Conservation (phyloP, 2,888 invertebrate species). For the Portevinia maculata region DNA sequence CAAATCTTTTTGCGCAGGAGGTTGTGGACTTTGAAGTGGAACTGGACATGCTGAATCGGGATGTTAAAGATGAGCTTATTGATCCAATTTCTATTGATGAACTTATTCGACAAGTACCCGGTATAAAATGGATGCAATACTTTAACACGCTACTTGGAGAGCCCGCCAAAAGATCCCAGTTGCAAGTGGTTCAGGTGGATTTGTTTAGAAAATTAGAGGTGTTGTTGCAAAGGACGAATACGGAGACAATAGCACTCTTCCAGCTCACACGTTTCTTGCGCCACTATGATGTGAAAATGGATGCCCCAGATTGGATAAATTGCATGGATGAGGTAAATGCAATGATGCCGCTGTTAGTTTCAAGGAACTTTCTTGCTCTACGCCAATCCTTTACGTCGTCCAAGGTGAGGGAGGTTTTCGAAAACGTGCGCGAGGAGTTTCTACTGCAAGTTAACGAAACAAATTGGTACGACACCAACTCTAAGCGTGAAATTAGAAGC, state of each 20-base stretch:
- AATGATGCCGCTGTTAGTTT: slow-evolving; percentile 36
- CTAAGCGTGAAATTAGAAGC: slow-evolving; percentile 74
- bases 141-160: slow-evolving; percentile 76
- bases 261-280: slow-evolving; percentile 78
- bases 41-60: slow-evolving; percentile 72
- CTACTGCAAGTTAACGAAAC: slow-evolving; percentile 38
- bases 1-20: slow-evolving; percentile 76
- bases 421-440: slow-evolving; percentile 35
- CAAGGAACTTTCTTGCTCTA: slow-evolving; percentile 25
- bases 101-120: slow-evolving; percentile 75
- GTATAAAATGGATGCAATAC: slow-evolving; percentile 76
- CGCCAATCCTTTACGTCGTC: slow-evolving; percentile 9
- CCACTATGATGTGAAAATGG: slow-evolving; percentile 78
- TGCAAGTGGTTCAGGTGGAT: slow-evolving; percentile 77
- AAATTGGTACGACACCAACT: slow-evolving; percentile 36
- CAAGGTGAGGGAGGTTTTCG: slow-evolving; percentile 21
- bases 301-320: slow-evolving; percentile 60
- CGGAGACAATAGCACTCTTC: slow-evolving; percentile 77
- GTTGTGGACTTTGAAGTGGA: slow-evolving; percentile 78
- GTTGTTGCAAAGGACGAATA: slow-evolving; percentile 68
- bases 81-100: slow-evolving; percentile 77
- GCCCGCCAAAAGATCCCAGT: slow-evolving; percentile 68
- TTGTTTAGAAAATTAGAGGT: slow-evolving; percentile 75
- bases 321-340: slow-evolving; percentile 59
- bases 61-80: slow-evolving; percentile 75